Evolutionary conservation across 1,140 invertebrate genomes (phyloP), one percentile per base, ranked within the genome.

Genomic region (Cyrtorhinus lividipennis): DNA sequence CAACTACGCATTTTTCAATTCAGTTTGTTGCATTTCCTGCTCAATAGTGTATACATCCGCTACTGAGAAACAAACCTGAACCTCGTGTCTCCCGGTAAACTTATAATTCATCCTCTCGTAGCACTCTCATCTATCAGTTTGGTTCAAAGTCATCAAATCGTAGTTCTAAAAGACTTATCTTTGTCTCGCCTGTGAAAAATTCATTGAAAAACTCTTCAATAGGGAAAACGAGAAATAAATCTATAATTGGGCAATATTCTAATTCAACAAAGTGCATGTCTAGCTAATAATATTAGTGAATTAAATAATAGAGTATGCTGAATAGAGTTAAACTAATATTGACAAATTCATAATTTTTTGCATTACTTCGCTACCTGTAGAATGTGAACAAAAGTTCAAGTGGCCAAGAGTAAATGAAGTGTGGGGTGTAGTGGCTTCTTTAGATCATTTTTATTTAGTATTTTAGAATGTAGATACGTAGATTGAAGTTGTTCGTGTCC

Each of bases 341-440:
- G 20, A 53, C 8, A 13, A 38, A 53, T 53, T 53, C 48, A 53
- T 53, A 12, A 53, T 53, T 59, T 26, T 30, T 59, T 59, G 58
- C 63, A 64, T 64, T 64, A 64, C 63, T 64, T 64, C 63, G 63
- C 63, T 64, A 64, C 63, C 63, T 64, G 63, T 64, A 64, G 63
- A n/a, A n/a, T 59, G 38, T 61, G 26, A 59, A 53, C 18, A 53
- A 60, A 56, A 60, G 58, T 53, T 58, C 22, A 63, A 53, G 62
- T 63, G 62, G 62, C 62, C 62, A 63, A 53, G 62, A 58, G 38
- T 63, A 59, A 59, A 63, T 63, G 62, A 18, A 53, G 56, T 63
- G 56, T 59, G 26, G 58, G 62, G 56, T 30, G n/a, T 30, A 61
- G 60, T 5, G 38, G 60, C 60, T 61, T 61, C 60, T 25, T 10